These are phyloP conservation scores for Acanthornis magna DNA, from an alignment of 2,797 vertebrate genomes.

Conservation along the genomic window DNA sequence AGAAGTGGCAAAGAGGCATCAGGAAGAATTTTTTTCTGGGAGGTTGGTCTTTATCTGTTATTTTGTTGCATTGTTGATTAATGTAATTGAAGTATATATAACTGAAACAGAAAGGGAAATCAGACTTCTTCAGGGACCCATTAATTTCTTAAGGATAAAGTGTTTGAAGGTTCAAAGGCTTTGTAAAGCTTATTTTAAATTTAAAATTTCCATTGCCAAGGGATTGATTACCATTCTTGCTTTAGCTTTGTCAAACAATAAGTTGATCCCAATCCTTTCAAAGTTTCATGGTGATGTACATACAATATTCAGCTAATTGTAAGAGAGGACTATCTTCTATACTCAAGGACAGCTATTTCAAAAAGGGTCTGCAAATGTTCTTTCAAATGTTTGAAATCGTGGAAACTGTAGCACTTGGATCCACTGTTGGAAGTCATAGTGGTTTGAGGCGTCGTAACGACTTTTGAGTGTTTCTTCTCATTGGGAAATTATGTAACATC, in stretches of 20 bases:
- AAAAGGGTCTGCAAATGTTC: background rate
- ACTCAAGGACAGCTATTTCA: conserved; percentile 66
- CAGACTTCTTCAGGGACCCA: conserved; percentile 79
- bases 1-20: background rate
- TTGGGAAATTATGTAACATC: background rate
- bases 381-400: conserved; percentile 33
- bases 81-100: conserved; percentile 76
- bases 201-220: conserved; percentile 78
- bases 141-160: conserved; percentile 83
- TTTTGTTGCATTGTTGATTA: conserved; percentile 75
- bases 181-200: conserved; percentile 83
- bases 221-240: conserved; percentile 78
- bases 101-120: conserved; percentile 73
- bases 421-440: background rate
- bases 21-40: background rate
- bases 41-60: conserved; percentile 48
- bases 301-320: conserved; percentile 27
- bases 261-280: conserved; percentile 71
- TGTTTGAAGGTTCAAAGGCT: conserved; percentile 82
- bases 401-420: conserved; percentile 2
- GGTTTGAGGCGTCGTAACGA: background rate
- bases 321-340: conserved; percentile 20
- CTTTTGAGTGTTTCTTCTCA: background rate
- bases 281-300: conserved; percentile 61
- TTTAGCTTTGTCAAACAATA: conserved; percentile 77